Conservation (phyloP, 2,113 vertebrate genomes). For the Corythoichthys intestinalis region DNA sequence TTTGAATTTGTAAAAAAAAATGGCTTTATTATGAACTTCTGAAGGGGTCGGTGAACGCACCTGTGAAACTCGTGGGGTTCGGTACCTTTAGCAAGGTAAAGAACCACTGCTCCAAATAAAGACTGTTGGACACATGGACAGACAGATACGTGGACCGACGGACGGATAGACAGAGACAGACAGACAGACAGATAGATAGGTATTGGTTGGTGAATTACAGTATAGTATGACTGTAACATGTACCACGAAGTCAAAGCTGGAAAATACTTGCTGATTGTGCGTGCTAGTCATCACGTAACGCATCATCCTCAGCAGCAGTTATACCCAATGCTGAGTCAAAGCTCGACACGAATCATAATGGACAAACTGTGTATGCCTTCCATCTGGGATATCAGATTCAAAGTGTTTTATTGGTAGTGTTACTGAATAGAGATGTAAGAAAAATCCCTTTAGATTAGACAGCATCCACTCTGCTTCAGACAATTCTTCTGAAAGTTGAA, state of each 20-base stretch:
- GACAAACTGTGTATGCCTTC: not conserved
- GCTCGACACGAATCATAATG: not conserved
- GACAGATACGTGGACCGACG: no score
- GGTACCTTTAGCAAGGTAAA: no score
- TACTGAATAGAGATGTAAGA: not conserved
- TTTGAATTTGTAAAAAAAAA: no score
- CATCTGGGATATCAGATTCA: not conserved
- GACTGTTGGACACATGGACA: no score
- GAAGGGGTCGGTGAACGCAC: no score
- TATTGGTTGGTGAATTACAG: no score
- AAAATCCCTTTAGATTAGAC: not conserved
- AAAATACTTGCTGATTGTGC: constrained; percentile 37
- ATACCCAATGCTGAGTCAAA: not conserved
- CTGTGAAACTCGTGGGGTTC: no score
- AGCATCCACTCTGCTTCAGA: not conserved
- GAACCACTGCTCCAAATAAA: no score
- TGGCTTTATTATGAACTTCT: no score
- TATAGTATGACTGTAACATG: constrained; percentile 10
- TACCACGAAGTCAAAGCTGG: constrained; percentile 43
- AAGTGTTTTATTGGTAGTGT: not conserved
- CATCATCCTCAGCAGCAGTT: not conserved
- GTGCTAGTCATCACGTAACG: not conserved
- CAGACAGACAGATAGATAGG: no score
- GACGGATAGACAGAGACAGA: no score
- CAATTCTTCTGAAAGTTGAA: not conserved